phyloP scores from a whole-genome alignment of 2,797 vertebrate species.

The Mus spretus region DNA sequence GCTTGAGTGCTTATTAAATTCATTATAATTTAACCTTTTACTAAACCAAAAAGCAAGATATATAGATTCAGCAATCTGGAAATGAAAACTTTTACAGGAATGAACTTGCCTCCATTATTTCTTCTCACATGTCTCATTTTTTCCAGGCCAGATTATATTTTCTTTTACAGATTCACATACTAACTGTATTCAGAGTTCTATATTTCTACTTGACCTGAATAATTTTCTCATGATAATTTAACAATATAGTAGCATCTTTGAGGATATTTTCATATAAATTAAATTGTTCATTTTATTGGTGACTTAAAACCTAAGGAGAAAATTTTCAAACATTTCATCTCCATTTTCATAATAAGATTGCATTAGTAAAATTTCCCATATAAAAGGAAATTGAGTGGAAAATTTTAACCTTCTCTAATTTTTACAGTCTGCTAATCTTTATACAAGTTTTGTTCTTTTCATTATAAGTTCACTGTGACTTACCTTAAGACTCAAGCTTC shows the following conservation, averaged over 20 bases:
- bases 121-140: neutral
- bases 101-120: neutral
- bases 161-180: neutral
- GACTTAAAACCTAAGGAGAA: neutral
- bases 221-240: slow-evolving; percentile 26
- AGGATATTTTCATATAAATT: neutral
- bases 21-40: neutral
- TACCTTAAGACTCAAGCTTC: neutral
- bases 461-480: neutral
- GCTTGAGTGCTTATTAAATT: neutral
- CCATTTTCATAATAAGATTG: neutral
- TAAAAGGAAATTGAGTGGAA: neutral
- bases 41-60: neutral
- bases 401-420: neutral
- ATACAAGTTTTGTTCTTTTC: neutral
- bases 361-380: neutral
- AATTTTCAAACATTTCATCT: neutral
- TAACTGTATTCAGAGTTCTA: neutral
- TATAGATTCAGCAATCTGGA: neutral
- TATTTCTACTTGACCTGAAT: neutral
- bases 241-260: neutral
- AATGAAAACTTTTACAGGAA: neutral
- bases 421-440: neutral
- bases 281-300: slow-evolving; percentile 1
- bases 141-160: neutral